A percentile compares a stretch with the other conserved stretches of the same genome.
Conservation (phyloP, 2,888 invertebrate genomes). For the Drosophila basisetae region DNA sequence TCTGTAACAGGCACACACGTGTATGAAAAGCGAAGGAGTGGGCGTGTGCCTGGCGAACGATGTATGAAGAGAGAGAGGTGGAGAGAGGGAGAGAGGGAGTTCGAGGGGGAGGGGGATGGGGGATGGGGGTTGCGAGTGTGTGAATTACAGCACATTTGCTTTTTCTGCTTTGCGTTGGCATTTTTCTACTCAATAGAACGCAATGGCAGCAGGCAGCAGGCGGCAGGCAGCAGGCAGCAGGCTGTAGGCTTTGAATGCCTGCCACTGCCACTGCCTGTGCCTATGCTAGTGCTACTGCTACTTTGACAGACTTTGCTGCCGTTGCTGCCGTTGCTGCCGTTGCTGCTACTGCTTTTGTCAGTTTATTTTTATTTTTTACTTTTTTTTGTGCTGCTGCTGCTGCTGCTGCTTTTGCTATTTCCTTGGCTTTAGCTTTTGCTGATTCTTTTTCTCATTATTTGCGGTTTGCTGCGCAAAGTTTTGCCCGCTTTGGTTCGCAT, state of each 20-base stretch:
- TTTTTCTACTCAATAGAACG: conserved; percentile 72
- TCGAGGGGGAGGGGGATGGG: not conserved
- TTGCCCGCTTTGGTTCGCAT: conserved; percentile 30
- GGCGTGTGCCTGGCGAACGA: not conserved
- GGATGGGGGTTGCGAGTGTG: not conserved
- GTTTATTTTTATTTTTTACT: conserved; percentile 9
- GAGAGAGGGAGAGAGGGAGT: too few relatives aligned
- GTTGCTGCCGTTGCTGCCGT: conserved; percentile 1
- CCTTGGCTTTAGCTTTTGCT: conserved; percentile 25
- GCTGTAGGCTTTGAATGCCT: conserved; percentile 42
- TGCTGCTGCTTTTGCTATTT: conserved; percentile 8
- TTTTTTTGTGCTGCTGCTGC: not conserved
- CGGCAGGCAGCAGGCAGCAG: conserved; percentile 20
- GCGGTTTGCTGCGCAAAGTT: conserved; percentile 61
- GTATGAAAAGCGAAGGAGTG: not conserved
- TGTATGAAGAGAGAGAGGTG: too few relatives aligned
- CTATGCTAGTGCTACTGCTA: conserved; percentile 11
- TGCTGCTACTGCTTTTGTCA: conserved; percentile 15
- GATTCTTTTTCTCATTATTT: conserved; percentile 68
- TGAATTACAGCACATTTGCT: conserved; percentile 33
- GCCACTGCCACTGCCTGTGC: conserved; percentile 7
- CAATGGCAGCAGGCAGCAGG: conserved; percentile 12
- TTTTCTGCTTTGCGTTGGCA: conserved; percentile 44
- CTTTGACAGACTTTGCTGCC: not conserved
- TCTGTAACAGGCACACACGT: conserved; percentile 10